Conservation (phyloP, 2,113 vertebrate species). For the Bothrops jararaca region DNA sequence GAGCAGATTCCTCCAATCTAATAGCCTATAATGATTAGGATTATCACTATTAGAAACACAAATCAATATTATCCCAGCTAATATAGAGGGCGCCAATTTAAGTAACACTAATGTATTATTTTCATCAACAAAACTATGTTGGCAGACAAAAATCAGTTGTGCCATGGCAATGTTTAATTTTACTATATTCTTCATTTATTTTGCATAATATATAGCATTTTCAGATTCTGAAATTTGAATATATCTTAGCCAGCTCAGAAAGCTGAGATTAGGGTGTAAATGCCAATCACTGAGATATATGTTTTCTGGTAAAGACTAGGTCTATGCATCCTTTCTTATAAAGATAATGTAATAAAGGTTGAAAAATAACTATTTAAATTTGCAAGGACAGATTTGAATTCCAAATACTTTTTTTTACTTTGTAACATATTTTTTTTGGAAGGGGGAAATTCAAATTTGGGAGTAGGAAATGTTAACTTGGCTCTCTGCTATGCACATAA, state of each 20-base stretch:
- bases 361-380: background rate
- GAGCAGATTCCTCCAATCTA: background rate
- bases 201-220: background rate
- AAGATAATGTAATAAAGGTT: background rate
- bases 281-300: background rate
- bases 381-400: slow-evolving; percentile 24
- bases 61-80: background rate
- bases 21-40: background rate
- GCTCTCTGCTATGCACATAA: slow-evolving; percentile 66
- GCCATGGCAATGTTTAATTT: background rate
- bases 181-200: background rate
- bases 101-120: background rate
- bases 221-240: background rate
- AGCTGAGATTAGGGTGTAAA: background rate
- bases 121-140: background rate
- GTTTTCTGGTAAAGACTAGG: background rate
- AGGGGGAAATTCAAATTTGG: slow-evolving; percentile 33
- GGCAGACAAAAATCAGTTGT: background rate
- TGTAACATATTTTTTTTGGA: background rate
- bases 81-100: background rate
- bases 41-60: background rate
- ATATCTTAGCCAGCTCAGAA: background rate
- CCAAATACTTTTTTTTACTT: slow-evolving; percentile 9
- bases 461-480: slow-evolving; percentile 42
- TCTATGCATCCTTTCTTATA: background rate